Conservation (phyloP, 2,797 vertebrate genomes). For the Oreonectes daqikongensis region DNA sequence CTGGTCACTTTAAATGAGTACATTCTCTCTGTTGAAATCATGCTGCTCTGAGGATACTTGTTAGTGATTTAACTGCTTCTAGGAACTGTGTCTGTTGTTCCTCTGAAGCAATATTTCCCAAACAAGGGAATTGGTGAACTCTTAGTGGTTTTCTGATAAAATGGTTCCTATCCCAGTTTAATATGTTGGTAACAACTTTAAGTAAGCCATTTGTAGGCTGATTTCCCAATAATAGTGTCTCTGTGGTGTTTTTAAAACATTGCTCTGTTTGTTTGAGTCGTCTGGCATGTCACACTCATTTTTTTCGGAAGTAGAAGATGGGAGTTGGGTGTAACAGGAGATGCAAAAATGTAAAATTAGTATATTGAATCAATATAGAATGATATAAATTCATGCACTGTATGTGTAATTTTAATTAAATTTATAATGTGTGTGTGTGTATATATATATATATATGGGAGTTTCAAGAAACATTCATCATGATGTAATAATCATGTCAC, state of each 20-base stretch:
- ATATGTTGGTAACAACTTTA: neutral
- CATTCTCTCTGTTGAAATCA: neutral
- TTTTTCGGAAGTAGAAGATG: no score
- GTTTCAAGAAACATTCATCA: no score
- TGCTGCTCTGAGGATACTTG: neutral
- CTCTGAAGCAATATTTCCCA: neutral
- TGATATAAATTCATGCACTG: no score
- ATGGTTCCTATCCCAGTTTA: neutral
- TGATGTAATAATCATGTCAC: no score
- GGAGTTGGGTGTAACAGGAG: no score
- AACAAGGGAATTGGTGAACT: neutral
- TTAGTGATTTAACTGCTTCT: neutral
- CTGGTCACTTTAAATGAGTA: conserved; percentile 36
- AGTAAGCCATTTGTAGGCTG: neutral
- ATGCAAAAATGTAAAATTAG: no score
- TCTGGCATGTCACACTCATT: neutral
- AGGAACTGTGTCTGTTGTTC: neutral
- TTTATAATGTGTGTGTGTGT: no score
- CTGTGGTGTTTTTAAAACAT: neutral
- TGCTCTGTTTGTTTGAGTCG: neutral
- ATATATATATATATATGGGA: no score
- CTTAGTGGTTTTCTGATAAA: neutral
- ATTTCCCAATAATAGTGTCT: neutral
- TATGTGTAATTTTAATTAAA: no score
- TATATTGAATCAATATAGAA: no score